These are phyloP conservation scores for Listrodromus nycthemerus DNA, from an alignment of 2,888 invertebrate genomes.

Conservation along the genomic window DNA sequence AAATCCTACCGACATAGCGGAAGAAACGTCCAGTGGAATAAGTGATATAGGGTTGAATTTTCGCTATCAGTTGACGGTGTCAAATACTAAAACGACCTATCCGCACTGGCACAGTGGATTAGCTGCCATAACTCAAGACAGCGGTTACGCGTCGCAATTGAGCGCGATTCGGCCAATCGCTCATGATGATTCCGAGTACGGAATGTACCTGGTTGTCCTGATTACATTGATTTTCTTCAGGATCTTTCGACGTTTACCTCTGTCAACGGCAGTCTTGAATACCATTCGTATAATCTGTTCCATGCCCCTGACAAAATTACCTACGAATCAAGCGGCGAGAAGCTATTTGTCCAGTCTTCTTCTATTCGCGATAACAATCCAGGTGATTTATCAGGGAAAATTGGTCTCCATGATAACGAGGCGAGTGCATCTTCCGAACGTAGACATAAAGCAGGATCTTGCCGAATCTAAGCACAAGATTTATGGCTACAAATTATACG, in stretches of 20 bases:
- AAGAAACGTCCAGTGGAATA: neutral
- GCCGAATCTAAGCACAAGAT: slow-evolving; percentile 12
- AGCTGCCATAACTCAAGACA: neutral
- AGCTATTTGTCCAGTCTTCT: slow-evolving; percentile 20
- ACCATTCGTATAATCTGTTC: slow-evolving; percentile 4
- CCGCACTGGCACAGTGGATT: neutral
- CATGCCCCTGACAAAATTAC: neutral
- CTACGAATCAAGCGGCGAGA: neutral
- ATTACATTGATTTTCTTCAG: slow-evolving; percentile 13
- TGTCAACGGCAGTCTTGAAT: neutral
- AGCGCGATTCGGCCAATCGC: neutral
- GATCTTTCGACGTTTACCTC: neutral
- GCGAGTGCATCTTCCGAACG: neutral
- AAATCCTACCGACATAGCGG: neutral
- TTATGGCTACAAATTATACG: neutral
- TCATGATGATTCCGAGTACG: neutral
- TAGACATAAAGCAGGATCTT: slow-evolving; percentile 24
- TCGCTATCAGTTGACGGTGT: neutral
- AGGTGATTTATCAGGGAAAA: slow-evolving; percentile 25
- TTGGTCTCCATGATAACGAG: neutral
- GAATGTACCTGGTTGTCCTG: slow-evolving; percentile 5
- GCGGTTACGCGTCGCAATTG: slow-evolving; percentile 18
- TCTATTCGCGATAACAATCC: slow-evolving; percentile 15
- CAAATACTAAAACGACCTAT: neutral
- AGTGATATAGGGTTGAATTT: slow-evolving; percentile 7